A percentile compares a stretch with the other conserved stretches of the same genome.
Conservation (phyloP, 2,888 invertebrate species). For the Lasioglossum oenotherae region DNA sequence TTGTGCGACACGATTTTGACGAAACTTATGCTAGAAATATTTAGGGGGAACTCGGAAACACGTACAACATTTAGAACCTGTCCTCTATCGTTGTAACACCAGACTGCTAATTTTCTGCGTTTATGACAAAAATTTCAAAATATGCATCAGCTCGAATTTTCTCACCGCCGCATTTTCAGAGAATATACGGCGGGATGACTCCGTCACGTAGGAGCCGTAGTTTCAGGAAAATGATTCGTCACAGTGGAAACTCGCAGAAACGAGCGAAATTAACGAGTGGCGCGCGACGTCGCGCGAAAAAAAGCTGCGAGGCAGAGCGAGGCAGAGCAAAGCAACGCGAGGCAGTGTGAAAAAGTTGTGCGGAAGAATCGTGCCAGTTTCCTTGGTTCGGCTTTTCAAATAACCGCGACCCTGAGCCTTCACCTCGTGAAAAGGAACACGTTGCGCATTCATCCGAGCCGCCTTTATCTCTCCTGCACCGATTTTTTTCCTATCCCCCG, state of each 20-base stretch:
- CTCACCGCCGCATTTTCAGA: background rate
- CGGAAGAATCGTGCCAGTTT: constrained; percentile 65
- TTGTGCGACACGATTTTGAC: background rate
- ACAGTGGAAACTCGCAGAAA: background rate
- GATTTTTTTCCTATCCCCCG: constrained; percentile 27
- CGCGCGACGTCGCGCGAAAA: background rate
- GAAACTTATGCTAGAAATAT: background rate
- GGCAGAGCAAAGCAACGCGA: background rate
- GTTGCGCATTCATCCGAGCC: constrained; percentile 55
- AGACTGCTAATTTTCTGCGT: too few relatives aligned
- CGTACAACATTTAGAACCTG: background rate
- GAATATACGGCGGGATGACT: background rate
- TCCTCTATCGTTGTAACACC: background rate
- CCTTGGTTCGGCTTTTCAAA: constrained; percentile 57
- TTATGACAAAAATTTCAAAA: too few relatives aligned
- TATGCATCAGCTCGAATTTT: background rate
- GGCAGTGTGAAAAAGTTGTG: constrained; percentile 11
- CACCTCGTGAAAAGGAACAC: constrained; percentile 51
- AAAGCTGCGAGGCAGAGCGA: background rate
- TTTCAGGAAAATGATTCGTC: background rate
- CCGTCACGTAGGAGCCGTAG: background rate
- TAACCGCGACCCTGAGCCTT: constrained; percentile 62
- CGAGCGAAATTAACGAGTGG: constrained; percentile 2
- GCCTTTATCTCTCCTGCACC: constrained; percentile 20
- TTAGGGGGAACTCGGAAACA: background rate